Evolutionary conservation across 1,140 invertebrate genomes (phyloP), one percentile per base, ranked within the genome.

Genomic region (Anastrepha ludens): DNA sequence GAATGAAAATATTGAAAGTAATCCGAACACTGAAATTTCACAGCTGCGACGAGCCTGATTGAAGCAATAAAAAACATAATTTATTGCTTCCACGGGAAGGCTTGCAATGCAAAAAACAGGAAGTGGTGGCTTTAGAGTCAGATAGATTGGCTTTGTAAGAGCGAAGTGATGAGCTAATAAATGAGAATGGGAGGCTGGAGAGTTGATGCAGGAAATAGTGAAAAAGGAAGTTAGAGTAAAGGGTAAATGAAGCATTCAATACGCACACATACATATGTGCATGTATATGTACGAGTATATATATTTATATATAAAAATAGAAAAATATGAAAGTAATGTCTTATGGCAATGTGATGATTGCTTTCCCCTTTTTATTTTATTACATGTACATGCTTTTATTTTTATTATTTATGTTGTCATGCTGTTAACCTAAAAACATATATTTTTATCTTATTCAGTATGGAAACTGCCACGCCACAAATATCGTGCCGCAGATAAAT

Each of bases 281-380:
- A 41, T 47, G 17, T 47, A 44, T 74, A 41, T 44, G 9, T 17
- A 74, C 29, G 29, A 29, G 29, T 74, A 41, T 47, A 41, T 47
- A 3, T 17, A 74, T 74, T 74, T 74, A 41, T 44, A 17, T 17
- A 74, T 74, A 41, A 74, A 74, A 74, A 74, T 74, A 41, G 44
- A 74, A 74, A 44, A 44, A 41, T 74, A 74, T 74, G 67, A 15
- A 74, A 74, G 41, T 67, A 74, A 74, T 74, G 67, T 41, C 67
- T 74, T 74, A 41, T 47, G 67, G 39, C 67, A 74, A 44, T 17
- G 67, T 74, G 67, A 74, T 74, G 67, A 74, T 74, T 39, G 41
- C 15, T 74, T 11, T 44, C 11, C 15, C 17, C 0, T 15, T 44
- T 29, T 74, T 74, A 17, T 41, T 47, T 5, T 74, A 74, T 74